Base-by-base conservation (phyloP, 1,140 invertebrate genomes). In the Dreissena polymorpha region DNA sequence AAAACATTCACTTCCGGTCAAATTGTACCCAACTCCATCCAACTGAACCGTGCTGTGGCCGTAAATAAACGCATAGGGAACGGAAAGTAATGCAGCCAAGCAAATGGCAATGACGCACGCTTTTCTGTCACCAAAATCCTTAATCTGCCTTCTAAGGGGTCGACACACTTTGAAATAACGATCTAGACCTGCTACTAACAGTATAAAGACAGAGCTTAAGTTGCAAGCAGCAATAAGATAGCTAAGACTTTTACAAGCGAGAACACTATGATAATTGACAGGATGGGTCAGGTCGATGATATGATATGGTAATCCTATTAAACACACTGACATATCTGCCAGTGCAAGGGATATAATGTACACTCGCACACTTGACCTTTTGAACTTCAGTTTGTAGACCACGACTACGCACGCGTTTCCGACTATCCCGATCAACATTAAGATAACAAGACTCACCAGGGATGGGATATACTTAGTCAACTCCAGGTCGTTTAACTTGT, bases 171-270 rank as follows among this genome's bases (percentile, higher is more conserved):
- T 84, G 18, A 86, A 82, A 55, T 87, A 88, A 55, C 87, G 83
- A 73, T 88, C 87, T 10, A 88, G 63, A 13, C 86, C 87, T 8
- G 87, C 86, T 0, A 88, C 86, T 14, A 87, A n/a, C 70, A 89
- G 64, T 18, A 85, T 88, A 39, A 85, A 71, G 3, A 86, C 85
- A 23, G 88, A 89, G 0, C 79, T 73, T 18, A 88, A 63, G 14
- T 85, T 85, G 29, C 81, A 86, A 57, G 82, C 83, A 55, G 81
- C 73, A 27, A 86, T 86, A 13, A 86, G 64, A 25, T 76, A 85
- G 53, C 84, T 68, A 0, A 88, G 49, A 10, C 79, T 23, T 68
- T 89, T 86, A 67, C 88, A 89, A 16, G 82, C 50, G 25, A 49
- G 18, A 14, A 65, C 27, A 16, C 60, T 55, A 2, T 79, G 84